phyloP scores from a whole-genome alignment of 2,113 vertebrate species.

The Montifringilla adamsi region DNA sequence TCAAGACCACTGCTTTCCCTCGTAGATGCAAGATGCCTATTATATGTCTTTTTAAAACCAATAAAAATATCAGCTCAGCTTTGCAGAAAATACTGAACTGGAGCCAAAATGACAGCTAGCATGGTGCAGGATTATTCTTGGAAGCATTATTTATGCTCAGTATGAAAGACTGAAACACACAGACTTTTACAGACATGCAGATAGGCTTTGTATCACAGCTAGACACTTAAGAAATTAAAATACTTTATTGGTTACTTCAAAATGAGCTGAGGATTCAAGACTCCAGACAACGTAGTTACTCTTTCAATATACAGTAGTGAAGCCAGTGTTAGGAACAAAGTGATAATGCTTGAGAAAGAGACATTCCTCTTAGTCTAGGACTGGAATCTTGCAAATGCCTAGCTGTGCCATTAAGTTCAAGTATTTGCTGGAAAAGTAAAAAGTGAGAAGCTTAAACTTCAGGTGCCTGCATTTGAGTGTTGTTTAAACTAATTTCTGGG shows the following conservation, averaged over 20 bases:
- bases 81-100: not conserved
- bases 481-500: not conserved
- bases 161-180: not conserved
- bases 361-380: not conserved
- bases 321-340: not conserved
- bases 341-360: not conserved
- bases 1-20: not conserved
- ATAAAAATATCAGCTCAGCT: not conserved
- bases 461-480: not conserved
- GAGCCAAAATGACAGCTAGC: not conserved
- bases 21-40: not conserved
- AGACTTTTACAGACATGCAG: not conserved
- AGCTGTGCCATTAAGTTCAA: not conserved
- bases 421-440: not conserved
- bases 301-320: not conserved
- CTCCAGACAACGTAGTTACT: not conserved
- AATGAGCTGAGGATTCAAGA: not conserved
- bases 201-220: not conserved
- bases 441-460: not conserved
- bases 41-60: not conserved
- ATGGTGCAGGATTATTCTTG: not conserved
- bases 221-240: not conserved
- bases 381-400: not conserved
- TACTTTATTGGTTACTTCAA: not conserved
- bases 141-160: constrained; percentile 22